A percentile compares a stretch with the other conserved stretches of the same genome.
These are phyloP conservation scores for Panagrolaimus sp. DNA, from an alignment of 1,140 invertebrate genomes.

Conservation along the genomic window DNA sequence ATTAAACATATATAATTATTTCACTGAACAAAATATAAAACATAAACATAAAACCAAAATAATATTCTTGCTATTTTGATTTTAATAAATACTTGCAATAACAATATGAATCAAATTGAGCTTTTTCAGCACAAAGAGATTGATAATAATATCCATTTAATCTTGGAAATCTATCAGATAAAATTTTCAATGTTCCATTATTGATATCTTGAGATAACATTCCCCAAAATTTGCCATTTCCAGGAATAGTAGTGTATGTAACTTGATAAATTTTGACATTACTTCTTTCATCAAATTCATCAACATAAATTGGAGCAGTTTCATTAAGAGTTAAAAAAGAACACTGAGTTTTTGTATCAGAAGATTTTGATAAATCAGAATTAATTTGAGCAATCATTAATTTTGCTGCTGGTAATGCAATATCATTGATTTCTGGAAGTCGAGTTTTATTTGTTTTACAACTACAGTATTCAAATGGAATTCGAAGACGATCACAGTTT, in stretches of 20 bases:
- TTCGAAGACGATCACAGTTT: constrained; percentile 16
- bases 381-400: not conserved
- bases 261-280: not conserved
- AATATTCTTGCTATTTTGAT: too few species aligned
- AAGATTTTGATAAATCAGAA: not conserved
- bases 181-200: not conserved
- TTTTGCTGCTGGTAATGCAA: not conserved
- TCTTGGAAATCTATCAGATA: not conserved
- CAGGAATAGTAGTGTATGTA: not conserved
- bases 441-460: not conserved
- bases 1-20: too few species aligned
- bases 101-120: not conserved
- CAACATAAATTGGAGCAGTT: not conserved
- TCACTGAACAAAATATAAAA: too few species aligned
- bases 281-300: not conserved
- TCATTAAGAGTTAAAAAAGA: not conserved
- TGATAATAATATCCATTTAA: not conserved
- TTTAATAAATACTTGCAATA: not conserved
- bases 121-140: not conserved
- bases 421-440: not conserved
- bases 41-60: too few species aligned
- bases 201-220: not conserved
- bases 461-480: constrained; percentile 22
- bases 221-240: not conserved
- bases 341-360: not conserved